phyloP scores from a whole-genome alignment of 2,888 invertebrate species.

The Therioaphis trifolii region DNA sequence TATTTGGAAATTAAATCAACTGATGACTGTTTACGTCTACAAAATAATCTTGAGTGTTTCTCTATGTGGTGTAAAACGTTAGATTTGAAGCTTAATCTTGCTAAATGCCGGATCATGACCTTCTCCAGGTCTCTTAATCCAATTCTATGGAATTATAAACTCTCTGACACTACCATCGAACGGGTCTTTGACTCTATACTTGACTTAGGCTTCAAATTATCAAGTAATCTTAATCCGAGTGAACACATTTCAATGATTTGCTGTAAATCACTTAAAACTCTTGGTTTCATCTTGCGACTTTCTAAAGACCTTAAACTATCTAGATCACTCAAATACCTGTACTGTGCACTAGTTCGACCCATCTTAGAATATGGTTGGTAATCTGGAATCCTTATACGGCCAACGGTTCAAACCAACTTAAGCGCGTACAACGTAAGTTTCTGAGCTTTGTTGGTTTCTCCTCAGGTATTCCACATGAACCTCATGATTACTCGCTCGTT shows the following conservation, averaged over 20 bases:
- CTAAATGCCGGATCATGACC: constrained; percentile 3
- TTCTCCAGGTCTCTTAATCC: background rate
- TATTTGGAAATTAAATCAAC: background rate
- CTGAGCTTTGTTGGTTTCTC: background rate
- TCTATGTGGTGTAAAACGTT: background rate
- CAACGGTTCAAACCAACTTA: background rate
- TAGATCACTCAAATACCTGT: background rate
- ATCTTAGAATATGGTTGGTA: background rate
- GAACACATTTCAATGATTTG: constrained; percentile 13
- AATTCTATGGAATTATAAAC: background rate
- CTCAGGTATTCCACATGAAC: background rate
- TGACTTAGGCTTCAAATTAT: background rate
- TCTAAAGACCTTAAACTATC: constrained; percentile 1
- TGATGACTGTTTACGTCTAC: background rate
- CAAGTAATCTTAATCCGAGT: background rate
- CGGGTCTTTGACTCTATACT: background rate
- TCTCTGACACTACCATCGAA: background rate
- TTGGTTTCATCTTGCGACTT: background rate
- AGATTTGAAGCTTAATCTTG: background rate
- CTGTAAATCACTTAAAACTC: background rate
- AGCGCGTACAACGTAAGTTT: background rate
- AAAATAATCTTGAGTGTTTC: background rate
- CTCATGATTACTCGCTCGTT: background rate
- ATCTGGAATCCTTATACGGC: background rate
- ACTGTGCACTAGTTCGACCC: background rate